Evolutionary conservation across 2,888 invertebrate species (phyloP).

Genomic region (Erannis defoliaria): DNA sequence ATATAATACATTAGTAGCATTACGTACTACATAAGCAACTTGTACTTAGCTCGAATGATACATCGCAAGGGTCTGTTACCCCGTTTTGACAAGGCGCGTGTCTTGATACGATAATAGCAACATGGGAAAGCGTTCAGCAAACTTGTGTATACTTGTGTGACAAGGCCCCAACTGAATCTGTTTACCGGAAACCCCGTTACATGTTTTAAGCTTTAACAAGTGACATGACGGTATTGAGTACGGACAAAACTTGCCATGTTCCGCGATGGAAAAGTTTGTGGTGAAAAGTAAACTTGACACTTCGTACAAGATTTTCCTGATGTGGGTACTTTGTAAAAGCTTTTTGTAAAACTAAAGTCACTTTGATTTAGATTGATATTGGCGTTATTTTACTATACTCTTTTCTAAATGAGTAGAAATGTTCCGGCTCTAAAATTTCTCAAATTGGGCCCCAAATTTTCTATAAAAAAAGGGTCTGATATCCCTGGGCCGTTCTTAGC

Average conservation of each 20-base stretch:
- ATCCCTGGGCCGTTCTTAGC: no score
- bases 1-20: no score
- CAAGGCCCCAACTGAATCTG: constrained; percentile 66
- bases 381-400: background rate
- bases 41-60: constrained; percentile 16
- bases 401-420: background rate
- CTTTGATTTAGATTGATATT: constrained; percentile 6
- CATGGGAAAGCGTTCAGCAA: constrained; percentile 80
- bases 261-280: constrained; percentile 28
- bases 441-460: no score
- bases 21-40: constrained; percentile 3
- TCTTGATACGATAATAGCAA: constrained; percentile 76
- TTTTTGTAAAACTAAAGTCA: constrained; percentile 3
- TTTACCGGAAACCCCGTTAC: constrained; percentile 65
- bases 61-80: constrained; percentile 28
- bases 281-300: constrained; percentile 28
- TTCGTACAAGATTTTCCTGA: constrained; percentile 5
- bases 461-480: no score
- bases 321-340: constrained; percentile 7
- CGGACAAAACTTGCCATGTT: constrained; percentile 11
- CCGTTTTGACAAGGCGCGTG: constrained; percentile 42
- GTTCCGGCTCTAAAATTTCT: no score
- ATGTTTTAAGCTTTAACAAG: constrained; percentile 69
- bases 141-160: constrained; percentile 55
- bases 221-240: constrained; percentile 50